phyloP scores from a whole-genome alignment of 2,888 invertebrate species.

The Macrostomum cliftonense region DNA sequence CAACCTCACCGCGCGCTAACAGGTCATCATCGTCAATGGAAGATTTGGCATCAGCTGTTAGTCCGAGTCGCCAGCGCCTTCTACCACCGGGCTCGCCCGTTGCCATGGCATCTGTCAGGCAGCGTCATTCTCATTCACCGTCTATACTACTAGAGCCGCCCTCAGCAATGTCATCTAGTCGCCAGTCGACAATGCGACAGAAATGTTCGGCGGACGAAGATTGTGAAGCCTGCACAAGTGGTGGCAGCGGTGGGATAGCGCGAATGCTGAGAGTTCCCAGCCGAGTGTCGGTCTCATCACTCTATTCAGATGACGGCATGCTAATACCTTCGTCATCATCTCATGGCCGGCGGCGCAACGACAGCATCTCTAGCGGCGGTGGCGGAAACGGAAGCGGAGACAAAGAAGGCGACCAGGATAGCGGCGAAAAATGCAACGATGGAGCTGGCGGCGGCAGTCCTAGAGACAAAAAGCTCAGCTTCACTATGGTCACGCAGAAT shows the following conservation, averaged over 20 bases:
- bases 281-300: neutral
- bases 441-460: neutral
- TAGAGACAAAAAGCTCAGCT: neutral
- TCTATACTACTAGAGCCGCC: constrained; percentile 9
- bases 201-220: neutral
- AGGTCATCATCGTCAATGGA: neutral
- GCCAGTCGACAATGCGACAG: neutral
- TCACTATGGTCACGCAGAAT: neutral
- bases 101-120: constrained; percentile 1
- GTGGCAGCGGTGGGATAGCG: neutral
- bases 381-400: neutral
- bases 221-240: neutral
- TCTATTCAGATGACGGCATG: neutral
- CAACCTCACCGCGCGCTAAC: no score
- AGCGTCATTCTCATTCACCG: constrained; percentile 7
- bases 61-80: neutral
- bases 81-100: neutral
- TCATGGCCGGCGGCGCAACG: neutral
- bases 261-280: neutral
- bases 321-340: neutral
- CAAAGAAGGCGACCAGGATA: neutral
- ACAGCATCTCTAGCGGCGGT: neutral
- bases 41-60: neutral
- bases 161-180: constrained; percentile 7
- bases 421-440: neutral